A percentile compares a stretch with the other conserved stretches of the same genome.
Evolutionary conservation across 2,113 vertebrate genomes (phyloP).

Genomic region (Cephalopholis sonnerati): DNA sequence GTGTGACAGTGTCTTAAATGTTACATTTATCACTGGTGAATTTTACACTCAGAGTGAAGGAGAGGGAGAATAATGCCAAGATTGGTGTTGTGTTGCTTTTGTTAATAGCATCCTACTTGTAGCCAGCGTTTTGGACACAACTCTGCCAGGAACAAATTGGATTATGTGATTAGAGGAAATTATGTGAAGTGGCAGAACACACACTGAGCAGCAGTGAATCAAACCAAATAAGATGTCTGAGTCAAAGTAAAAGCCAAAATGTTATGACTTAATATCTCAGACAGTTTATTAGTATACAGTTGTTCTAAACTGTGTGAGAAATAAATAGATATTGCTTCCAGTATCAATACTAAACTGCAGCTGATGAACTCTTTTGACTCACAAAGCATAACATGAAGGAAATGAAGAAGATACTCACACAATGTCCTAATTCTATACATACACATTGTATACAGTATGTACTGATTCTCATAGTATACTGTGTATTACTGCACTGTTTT

Average conservation of each 20-base stretch:
- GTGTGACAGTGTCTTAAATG: background rate
- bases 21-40: background rate
- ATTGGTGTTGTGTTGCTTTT: conserved; percentile 40
- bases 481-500: too few species aligned
- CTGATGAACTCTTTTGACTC: background rate
- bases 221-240: background rate
- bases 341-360: too few species aligned
- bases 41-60: background rate
- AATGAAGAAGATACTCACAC: background rate
- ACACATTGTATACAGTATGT: background rate
- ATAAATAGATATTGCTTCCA: too few species aligned
- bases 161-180: conserved; percentile 70
- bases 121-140: conserved; percentile 36
- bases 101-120: conserved; percentile 28
- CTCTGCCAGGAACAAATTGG: conserved; percentile 67
- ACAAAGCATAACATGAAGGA: background rate
- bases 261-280: background rate
- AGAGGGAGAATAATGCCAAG: conserved; percentile 17
- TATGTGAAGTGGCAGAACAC: conserved; percentile 40
- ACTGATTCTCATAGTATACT: background rate
- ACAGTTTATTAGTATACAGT: background rate
- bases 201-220: conserved; percentile 20
- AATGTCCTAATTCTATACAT: background rate
- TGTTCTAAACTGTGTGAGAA: too few species aligned
- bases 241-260: background rate